Evolutionary conservation across 2,888 invertebrate species (phyloP), one percentile per base, ranked within the genome.

Genomic region (Candidula unifasciata): DNA sequence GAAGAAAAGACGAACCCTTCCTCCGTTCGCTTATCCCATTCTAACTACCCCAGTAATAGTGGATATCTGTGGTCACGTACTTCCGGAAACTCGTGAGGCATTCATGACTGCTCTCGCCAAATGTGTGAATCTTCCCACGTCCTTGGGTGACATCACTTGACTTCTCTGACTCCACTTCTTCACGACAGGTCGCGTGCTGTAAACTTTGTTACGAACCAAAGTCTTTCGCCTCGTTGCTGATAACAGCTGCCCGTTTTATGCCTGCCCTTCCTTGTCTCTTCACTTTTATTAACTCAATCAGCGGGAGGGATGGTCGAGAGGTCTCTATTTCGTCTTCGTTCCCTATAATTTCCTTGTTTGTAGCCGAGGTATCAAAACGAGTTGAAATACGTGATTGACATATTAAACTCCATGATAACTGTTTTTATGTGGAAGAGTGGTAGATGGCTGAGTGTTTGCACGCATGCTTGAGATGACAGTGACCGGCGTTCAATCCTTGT

Each of bases 311-410:
- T 2, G 73, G 24, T 10, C 13, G 8, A 16, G 18, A n/a, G 73
- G 16, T n/a, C 44, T 73, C 37, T 18, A 13, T 44, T 27, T 52
- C 13, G 10, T 10, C 44, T 44, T 44, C 6, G 37, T n/a, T 16
- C 44, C 44, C 44, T 73, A 73, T 73, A 73, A 73, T 73, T 73
- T 73, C 5, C n/a, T 73, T 73, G 73, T 73, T 44, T 73, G 44
- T 44, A 44, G 73, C 44, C 24, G 21, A 2, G 44, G 1, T 44
- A 52, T 6, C 35, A 24, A 37, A 18, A 52, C 44, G 44, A n/a
- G n/a, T 27, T 5, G 1, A 8, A 44, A 3, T 27, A 73, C 73
- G 73, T 73, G 73, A 73, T 13, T 8, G 44, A n/a, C 21, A 1
- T 73, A 73, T n/a, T 73, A 73, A 73, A n/a, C 1, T 52, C n/a